Evolutionary conservation across 2,113 vertebrate species (phyloP), one percentile per base, ranked within the genome.

Genomic region (Ammospiza nelsoni): DNA sequence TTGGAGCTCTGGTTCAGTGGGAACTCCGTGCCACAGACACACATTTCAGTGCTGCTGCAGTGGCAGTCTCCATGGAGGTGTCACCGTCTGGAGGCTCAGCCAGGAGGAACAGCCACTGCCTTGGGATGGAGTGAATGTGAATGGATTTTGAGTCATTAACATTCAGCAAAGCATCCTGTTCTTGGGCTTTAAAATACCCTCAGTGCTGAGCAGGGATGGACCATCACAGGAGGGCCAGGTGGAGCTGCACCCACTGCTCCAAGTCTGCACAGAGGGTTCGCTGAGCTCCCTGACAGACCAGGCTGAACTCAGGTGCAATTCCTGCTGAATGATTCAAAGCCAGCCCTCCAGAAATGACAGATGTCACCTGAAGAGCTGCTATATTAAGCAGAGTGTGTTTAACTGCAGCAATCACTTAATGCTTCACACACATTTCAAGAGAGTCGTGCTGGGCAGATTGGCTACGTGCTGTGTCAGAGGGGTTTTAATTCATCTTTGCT

Each of bases 401-500:
- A 85, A 82, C 59, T 94, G 79, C 76, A 88, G 90, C 81, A 49
- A 84, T 57, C 90, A 62, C 82, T 73, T 91, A 31, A 58, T 62
- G 88, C 71, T 65, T 76, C 44, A 69, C 7, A 14, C 72, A 2
- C 35, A 29, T 83, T 90, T 69, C 75, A 74, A 3, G 82, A 27
- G n/a, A 79, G 75, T 17, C 1, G 2, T 66, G 46, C 58, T 59
- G 46, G 20, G 72, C 75, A 95, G 85, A 69, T 46, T 52, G 39
- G 72, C 55, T 77, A n/a, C 8, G 5, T 78, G 83, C 88, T 73
- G 82, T 55, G 31, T 71, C 76, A 72, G 31, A 67, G 35, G 39
- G 28, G 39, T 41, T 69, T 66, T 49, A 57, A 58, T 66, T 74
- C 23, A 1, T 52, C 76, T 89, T n/a, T 76, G 59, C 43, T 52